Evolutionary conservation across 2,797 vertebrate species (phyloP), one percentile per base, ranked within the genome.

Genomic region (Amphiprion clarkii): DNA sequence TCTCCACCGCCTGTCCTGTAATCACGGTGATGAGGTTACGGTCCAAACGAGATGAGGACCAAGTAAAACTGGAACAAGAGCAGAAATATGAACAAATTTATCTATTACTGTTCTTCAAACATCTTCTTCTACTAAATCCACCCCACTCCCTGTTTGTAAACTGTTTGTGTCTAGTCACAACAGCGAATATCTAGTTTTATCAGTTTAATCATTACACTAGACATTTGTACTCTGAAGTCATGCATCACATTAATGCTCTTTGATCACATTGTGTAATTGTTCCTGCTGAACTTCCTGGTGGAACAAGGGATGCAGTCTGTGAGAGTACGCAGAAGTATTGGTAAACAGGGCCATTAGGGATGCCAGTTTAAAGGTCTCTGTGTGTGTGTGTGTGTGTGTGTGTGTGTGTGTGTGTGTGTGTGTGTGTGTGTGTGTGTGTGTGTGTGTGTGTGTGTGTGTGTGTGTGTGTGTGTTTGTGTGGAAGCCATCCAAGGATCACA

Each of bases 1-100:
- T 95, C 89, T 99, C 98, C 33, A 98, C 97, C 2, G 97, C 96
- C 90, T 99, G 98, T 25, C 98, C 98, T 0, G 97, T 97, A 67
- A 99, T 91, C 56, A 98, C 96, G 0, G 97, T 98, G 93, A 99
- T 96, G 84, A 99, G 94, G 0, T 99, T 98, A 8, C 98, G 93
- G 84, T 99, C 98, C 0, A 98, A 93, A 78, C 98, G 95, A 0
- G 98, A 97, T 0, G 98, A 97, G 0, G 96, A 96, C 98, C 98
- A 99, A 6, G 98, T 99, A 92, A 97, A 99, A 88, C 98, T 99
- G 91, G 60, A 91, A 88, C 12, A 90, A 27, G 89, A 75, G 66
- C 14, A 85, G 40, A 81, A 61, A 69, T 2, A 21, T 29, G 76
- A n/a, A 75, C 7, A 3, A 58, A 78, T 42, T 73, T 9, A 70